Conservation (phyloP, 23 tunicate species). For the Diplosoma virens region DNA sequence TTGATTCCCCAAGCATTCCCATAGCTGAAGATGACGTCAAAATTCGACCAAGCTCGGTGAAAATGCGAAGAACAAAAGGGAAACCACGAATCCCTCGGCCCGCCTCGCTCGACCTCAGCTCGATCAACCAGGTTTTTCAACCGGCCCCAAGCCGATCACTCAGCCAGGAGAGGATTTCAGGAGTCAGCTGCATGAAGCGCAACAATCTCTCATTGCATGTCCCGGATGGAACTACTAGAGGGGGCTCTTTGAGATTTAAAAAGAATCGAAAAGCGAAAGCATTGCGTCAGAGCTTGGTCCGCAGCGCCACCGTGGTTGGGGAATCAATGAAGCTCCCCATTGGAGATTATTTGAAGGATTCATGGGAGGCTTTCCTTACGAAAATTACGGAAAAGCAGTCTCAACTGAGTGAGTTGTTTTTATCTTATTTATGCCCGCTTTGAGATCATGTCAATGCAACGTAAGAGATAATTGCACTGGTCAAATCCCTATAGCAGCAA, state of each 20-base stretch:
- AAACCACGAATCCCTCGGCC: slow-evolving; percentile 6
- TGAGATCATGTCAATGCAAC: no score
- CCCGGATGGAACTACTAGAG: not conserved
- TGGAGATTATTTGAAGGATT: slow-evolving; percentile 44
- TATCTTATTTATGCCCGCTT: not conserved
- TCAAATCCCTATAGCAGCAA: no score
- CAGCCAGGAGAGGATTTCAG: not conserved
- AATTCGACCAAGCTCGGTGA: not conserved
- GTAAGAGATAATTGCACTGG: no score
- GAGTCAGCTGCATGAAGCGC: not conserved
- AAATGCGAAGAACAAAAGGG: not conserved
- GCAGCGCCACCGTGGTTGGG: slow-evolving; percentile 8
- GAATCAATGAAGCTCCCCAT: slow-evolving; percentile 3
- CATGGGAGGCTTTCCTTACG: slow-evolving; percentile 47
- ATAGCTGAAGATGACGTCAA: not conserved
- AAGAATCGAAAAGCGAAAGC: not conserved
- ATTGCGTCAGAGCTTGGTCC: not conserved
- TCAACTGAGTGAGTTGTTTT: slow-evolving; percentile 31
- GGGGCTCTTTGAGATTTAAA: slow-evolving; percentile 3
- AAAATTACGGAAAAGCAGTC: slow-evolving; percentile 43
- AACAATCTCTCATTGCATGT: not conserved
- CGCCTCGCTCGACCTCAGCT: slow-evolving; percentile 1
- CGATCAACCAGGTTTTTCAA: not conserved
- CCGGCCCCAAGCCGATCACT: not conserved
- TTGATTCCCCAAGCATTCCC: not conserved